A percentile compares a stretch with the other conserved stretches of the same genome.
phyloP scores from a whole-genome alignment of 2,113 vertebrate genomes.

The Natator depressus region DNA sequence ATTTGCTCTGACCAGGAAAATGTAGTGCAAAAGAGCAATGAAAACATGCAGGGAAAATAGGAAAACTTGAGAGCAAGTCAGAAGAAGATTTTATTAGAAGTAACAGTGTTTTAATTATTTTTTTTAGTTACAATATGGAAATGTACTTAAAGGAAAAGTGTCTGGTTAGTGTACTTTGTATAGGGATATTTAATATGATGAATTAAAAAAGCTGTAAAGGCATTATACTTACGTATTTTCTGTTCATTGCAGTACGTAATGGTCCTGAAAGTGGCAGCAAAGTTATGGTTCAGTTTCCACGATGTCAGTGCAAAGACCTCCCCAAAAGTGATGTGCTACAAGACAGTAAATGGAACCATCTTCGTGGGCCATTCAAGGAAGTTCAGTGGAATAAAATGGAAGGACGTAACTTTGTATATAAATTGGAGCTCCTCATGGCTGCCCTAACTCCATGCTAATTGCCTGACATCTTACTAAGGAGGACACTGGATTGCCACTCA shows the following conservation, averaged over 20 bases:
- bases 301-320: slow-evolving; percentile 92
- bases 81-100: background rate
- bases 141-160: background rate
- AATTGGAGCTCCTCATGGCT: slow-evolving; percentile 98
- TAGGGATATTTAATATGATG: background rate
- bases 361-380: slow-evolving; percentile 91
- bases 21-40: background rate
- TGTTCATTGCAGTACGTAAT: slow-evolving; percentile 85
- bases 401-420: slow-evolving; percentile 97
- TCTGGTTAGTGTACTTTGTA: background rate
- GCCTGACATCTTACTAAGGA: fast-evolving
- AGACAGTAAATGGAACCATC: slow-evolving; percentile 93
- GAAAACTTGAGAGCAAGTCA: background rate
- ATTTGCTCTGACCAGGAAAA: background rate
- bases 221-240: background rate
- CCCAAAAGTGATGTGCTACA: slow-evolving; percentile 93
- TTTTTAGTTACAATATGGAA: background rate
- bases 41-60: background rate
- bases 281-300: slow-evolving; percentile 95
- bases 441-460: slow-evolving; percentile 89
- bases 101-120: background rate
- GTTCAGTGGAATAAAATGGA: slow-evolving; percentile 98
- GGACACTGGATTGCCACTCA: background rate
- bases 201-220: background rate
- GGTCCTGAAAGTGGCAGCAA: slow-evolving; percentile 96